A percentile compares a stretch with the other conserved stretches of the same genome.
These are phyloP conservation scores for Nycticryphes semicollaris DNA, from an alignment of 2,113 vertebrate genomes.

Conservation along the genomic window DNA sequence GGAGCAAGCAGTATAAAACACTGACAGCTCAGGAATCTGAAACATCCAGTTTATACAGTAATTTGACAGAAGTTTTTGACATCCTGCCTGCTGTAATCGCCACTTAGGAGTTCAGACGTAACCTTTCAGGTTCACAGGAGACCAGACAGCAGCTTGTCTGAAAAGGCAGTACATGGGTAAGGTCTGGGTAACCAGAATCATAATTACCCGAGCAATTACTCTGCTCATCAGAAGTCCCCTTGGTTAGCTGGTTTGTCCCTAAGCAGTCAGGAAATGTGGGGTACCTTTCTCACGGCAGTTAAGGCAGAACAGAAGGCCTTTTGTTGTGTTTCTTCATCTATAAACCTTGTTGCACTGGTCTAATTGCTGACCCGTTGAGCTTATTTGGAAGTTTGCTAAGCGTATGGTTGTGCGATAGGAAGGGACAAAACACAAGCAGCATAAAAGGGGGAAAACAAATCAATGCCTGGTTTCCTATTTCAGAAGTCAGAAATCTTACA, in stretches of 20 bases:
- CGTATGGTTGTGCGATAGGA: neutral
- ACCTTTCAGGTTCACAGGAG: neutral
- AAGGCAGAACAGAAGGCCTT: neutral
- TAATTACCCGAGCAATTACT: neutral
- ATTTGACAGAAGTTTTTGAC: constrained; percentile 18
- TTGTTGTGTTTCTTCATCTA: neutral
- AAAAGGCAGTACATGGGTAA: neutral
- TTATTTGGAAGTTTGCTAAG: neutral
- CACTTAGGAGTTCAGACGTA: neutral
- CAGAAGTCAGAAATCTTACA: neutral
- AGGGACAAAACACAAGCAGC: neutral
- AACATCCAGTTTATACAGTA: neutral
- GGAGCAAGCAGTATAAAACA: neutral
- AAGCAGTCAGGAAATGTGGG: neutral
- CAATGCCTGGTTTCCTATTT: neutral
- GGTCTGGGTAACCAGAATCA: neutral
- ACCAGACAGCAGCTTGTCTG: neutral
- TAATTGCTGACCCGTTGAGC: neutral
- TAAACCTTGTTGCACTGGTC: neutral
- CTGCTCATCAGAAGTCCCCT: neutral
- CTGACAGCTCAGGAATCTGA: constrained; percentile 5
- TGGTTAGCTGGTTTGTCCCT: neutral
- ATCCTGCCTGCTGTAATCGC: neutral
- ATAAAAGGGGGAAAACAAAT: too few relatives aligned
- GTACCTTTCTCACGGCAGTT: neutral